A percentile compares a stretch with the other conserved stretches of the same genome.
Conservation (phyloP, 1,140 invertebrate species). For the Drosophila carrolli region DNA sequence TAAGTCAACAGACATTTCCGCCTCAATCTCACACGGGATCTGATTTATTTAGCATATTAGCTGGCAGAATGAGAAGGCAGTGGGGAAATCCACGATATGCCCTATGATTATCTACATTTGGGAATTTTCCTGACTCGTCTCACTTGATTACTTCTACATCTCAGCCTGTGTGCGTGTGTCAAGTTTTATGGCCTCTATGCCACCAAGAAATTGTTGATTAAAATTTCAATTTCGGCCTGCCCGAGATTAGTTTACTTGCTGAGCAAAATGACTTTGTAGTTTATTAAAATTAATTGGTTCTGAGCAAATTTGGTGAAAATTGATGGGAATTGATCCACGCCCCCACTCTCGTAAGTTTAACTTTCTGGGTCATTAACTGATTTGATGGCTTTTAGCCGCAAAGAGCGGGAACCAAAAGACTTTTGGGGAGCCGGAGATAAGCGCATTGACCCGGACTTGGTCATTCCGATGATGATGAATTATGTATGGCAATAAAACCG, state of each 20-base stretch:
- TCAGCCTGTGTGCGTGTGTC: constrained; percentile 21
- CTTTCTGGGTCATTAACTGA: constrained; percentile 73
- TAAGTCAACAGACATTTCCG: constrained; percentile 35
- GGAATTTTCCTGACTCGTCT: constrained; percentile 62
- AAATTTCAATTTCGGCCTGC: constrained; percentile 71
- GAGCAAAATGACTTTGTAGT: constrained; percentile 68
- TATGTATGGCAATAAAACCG: constrained; percentile 43
- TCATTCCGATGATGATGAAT: constrained; percentile 44
- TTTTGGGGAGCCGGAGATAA: constrained; percentile 36
- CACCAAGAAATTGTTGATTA: constrained; percentile 62
- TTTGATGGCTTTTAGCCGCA: constrained; percentile 61
- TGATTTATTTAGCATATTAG: constrained; percentile 42
- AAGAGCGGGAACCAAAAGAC: neutral
- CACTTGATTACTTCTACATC: constrained; percentile 63
- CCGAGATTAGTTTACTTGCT: constrained; percentile 57
- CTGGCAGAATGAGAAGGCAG: neutral
- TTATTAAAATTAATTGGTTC: constrained; percentile 77
- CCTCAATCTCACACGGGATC: constrained; percentile 4
- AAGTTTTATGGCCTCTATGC: constrained; percentile 56
- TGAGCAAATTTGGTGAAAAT: constrained; percentile 57
- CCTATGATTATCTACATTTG: constrained; percentile 69
- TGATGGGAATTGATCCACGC: constrained; percentile 48
- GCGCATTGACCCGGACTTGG: constrained; percentile 30
- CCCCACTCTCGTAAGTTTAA: constrained; percentile 29
- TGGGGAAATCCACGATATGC: constrained; percentile 31